Conservation (phyloP, 2,888 invertebrate species). For the Seira ritae region DNA sequence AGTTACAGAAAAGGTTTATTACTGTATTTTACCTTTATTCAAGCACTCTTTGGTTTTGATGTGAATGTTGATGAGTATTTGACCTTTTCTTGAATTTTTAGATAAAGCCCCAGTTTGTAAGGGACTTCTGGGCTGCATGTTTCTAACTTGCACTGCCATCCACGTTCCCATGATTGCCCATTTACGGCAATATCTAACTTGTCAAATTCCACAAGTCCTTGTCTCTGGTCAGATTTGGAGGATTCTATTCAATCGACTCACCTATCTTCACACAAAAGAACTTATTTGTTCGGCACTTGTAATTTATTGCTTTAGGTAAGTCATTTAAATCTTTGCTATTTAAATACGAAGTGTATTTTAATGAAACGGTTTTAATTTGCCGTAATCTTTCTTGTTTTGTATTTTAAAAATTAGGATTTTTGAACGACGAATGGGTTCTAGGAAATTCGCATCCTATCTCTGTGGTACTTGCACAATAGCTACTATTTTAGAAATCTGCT, state of each 20-base stretch:
- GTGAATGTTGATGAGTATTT: no score
- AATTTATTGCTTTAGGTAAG: constrained; percentile 77
- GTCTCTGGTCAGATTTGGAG: constrained; percentile 70
- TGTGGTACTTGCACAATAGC: constrained; percentile 76
- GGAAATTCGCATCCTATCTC: constrained; percentile 77
- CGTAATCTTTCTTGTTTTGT: no score
- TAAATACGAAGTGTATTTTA: no score
- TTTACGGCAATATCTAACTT: constrained; percentile 76
- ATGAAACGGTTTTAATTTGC: constrained; percentile 21
- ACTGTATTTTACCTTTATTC: constrained; percentile 7
- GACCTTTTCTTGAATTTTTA: constrained; percentile 73
- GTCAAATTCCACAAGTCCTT: constrained; percentile 76
- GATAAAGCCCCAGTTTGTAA: constrained; percentile 78
- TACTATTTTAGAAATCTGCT: constrained; percentile 76
- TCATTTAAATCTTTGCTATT: background rate
- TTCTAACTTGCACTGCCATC: constrained; percentile 77
- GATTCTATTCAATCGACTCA: constrained; percentile 74
- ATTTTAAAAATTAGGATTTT: constrained; percentile 78
- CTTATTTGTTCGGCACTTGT: constrained; percentile 77
- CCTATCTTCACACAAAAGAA: constrained; percentile 78
- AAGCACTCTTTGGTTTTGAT: background rate
- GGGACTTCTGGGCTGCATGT: constrained; percentile 76
- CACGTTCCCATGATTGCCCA: constrained; percentile 77
- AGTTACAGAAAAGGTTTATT: constrained; percentile 67
- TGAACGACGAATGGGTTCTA: constrained; percentile 78